Base-by-base conservation (phyloP, 2,113 vertebrate genomes). In the Thunnus maccoyii region DNA sequence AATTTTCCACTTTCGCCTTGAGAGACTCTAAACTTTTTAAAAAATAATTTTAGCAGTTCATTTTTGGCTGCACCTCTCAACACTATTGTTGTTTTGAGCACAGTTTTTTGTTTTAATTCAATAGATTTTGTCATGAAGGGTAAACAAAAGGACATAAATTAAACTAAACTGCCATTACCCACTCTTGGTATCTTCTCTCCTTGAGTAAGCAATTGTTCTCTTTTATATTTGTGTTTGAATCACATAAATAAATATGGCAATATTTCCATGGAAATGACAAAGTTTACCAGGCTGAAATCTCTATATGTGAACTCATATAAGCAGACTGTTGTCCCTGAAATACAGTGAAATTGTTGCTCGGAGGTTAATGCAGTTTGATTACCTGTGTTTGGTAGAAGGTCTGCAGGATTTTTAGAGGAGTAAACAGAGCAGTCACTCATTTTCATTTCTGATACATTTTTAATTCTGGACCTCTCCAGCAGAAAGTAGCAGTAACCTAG, bases 361-460 rank as follows among this genome's bases (percentile, higher is more conserved):
- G 17, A 68, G 61, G 72, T 46, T 62, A 56, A 54, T 83, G 5
- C 67, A 15, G 18, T 82, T 71, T 80, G 51, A 69, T 77, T 10
- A 62, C 18, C 61, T 70, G 66, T 55, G n/a, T 41, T 30, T 15
- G 18, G 22, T n/a, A 47, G 30, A 30, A 12, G 44, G 20, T 63
- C 11, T 55, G 51, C 70, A 67, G 51, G 27, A 41, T 72, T 87
- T 79, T 58, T 51, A 64, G 54, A 50, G 51, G 44, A 4, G 48
- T 75, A 80, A 80, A 86, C 54, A 75, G 1, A 50, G 25, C 7
- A 47, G 61, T 72, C 46, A 17, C 64, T 78, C 30, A 6, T 74
- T 74, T 80, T 22, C 62, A 70, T 56, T 62, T 30, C 55, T 58
- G 80, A 79, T 88, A 48, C 72, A 88, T 86, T 82, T 88, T 89